Evolutionary conservation across 2,888 invertebrate genomes (phyloP).

Genomic region (Drosophila birchii): DNA sequence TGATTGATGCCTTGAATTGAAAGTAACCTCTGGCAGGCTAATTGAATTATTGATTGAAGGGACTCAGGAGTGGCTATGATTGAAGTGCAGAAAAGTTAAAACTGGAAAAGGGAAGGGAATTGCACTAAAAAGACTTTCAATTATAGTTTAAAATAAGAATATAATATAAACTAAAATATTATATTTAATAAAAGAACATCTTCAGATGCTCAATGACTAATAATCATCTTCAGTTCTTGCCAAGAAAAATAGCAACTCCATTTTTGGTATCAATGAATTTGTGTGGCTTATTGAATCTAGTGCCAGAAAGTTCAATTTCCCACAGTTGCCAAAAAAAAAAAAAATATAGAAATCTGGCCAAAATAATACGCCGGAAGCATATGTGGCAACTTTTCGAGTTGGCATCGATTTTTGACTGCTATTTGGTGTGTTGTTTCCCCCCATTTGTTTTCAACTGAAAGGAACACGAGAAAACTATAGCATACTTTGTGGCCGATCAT

Average conservation of each 20-base stretch:
- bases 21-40: slow-evolving; percentile 25
- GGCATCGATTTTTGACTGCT: slow-evolving; percentile 49
- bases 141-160: background rate
- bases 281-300: slow-evolving; percentile 40
- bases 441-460: slow-evolving; percentile 39
- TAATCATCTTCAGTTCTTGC: slow-evolving; percentile 16
- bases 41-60: slow-evolving; percentile 50
- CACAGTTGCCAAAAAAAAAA: slow-evolving; percentile 14
- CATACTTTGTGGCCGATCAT: slow-evolving; percentile 68
- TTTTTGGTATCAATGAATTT: slow-evolving; percentile 20
- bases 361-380: slow-evolving; percentile 45
- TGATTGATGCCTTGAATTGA: slow-evolving; percentile 59
- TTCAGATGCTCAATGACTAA: slow-evolving; percentile 8
- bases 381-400: slow-evolving; percentile 50
- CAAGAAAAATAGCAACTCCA: slow-evolving; percentile 7
- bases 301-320: slow-evolving; percentile 19
- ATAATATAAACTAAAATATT: background rate
- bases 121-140: background rate
- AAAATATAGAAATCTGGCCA: background rate
- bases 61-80: background rate
- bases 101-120: background rate
- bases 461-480: slow-evolving; percentile 52
- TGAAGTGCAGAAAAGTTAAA: background rate
- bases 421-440: slow-evolving; percentile 5
- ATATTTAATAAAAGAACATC: background rate